These are phyloP conservation scores for Pelecanus crispus DNA, from an alignment of 2,113 vertebrate genomes.

Conservation along the genomic window DNA sequence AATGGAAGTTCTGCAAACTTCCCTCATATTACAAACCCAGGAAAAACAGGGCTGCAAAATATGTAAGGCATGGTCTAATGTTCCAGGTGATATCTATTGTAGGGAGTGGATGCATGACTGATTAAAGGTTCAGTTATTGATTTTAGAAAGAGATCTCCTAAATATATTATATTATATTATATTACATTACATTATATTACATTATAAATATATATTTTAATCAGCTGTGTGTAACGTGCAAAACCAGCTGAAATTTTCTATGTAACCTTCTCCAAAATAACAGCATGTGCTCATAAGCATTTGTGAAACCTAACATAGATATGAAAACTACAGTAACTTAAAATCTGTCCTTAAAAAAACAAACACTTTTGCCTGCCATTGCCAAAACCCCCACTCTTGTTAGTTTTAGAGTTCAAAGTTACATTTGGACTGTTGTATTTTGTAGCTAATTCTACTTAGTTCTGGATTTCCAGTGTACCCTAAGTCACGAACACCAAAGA, in stretches of 20 bases:
- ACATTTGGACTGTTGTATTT: background rate
- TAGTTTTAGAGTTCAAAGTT: background rate
- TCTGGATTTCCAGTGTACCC: background rate
- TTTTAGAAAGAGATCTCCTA: background rate
- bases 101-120: background rate
- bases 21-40: background rate
- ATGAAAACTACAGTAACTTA: background rate
- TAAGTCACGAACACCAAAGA: background rate
- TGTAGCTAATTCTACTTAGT: background rate
- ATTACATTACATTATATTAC: background rate
- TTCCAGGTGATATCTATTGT: background rate
- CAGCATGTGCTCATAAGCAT: background rate
- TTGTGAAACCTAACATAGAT: background rate
- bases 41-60: background rate
- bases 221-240: background rate
- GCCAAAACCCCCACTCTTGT: background rate
- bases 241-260: background rate
- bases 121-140: background rate
- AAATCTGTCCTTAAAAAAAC: background rate
- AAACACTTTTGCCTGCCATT: background rate
- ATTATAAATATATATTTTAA: background rate
- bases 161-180: background rate
- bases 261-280: background rate
- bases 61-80: background rate
- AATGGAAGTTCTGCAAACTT: background rate